Percentiles rank a stretch among this genome's conserved stretches.
These are phyloP conservation scores for Tenthredo distinguenda DNA, from an alignment of 2,888 invertebrate species.

Conservation along the genomic window DNA sequence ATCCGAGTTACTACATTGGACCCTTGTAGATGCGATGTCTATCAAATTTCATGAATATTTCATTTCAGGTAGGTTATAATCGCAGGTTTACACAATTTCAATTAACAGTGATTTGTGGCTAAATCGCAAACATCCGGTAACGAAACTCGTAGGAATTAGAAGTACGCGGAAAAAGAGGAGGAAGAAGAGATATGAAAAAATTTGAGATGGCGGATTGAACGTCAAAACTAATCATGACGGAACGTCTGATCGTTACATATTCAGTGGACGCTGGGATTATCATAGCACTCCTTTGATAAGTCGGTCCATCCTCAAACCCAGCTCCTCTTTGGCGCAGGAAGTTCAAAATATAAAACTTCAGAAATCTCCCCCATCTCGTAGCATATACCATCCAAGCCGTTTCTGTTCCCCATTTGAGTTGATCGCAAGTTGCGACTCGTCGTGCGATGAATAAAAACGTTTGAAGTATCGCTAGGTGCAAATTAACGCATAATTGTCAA, in stretches of 20 bases:
- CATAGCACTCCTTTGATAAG: constrained; percentile 75
- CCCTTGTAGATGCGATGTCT: constrained; percentile 18
- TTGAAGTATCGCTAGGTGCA: constrained; percentile 78
- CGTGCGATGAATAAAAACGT: constrained; percentile 78
- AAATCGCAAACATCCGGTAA: not conserved
- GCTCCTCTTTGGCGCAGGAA: constrained; percentile 37
- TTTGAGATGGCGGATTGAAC: constrained; percentile 26
- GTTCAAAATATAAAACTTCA: constrained; percentile 68
- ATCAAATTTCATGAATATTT: constrained; percentile 42
- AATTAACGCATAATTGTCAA: constrained; percentile 79
- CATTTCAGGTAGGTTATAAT: constrained; percentile 7
- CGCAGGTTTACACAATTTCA: constrained; percentile 17
- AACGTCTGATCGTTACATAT: constrained; percentile 71
- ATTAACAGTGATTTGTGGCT: constrained; percentile 33
- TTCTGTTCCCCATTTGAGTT: constrained; percentile 58
- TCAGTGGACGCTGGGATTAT: constrained; percentile 74
- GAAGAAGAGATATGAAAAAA: not conserved
- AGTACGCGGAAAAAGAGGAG: not conserved
- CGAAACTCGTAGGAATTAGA: not conserved
- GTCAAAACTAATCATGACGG: constrained; percentile 46
- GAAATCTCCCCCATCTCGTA: constrained; percentile 60
- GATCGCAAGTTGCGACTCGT: constrained; percentile 69
- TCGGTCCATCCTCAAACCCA: constrained; percentile 14
- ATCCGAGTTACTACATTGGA: constrained; percentile 10
- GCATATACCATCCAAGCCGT: constrained; percentile 25